Evolutionary conservation across 2,888 invertebrate genomes (phyloP).

Genomic region (Apamea epomidion): DNA sequence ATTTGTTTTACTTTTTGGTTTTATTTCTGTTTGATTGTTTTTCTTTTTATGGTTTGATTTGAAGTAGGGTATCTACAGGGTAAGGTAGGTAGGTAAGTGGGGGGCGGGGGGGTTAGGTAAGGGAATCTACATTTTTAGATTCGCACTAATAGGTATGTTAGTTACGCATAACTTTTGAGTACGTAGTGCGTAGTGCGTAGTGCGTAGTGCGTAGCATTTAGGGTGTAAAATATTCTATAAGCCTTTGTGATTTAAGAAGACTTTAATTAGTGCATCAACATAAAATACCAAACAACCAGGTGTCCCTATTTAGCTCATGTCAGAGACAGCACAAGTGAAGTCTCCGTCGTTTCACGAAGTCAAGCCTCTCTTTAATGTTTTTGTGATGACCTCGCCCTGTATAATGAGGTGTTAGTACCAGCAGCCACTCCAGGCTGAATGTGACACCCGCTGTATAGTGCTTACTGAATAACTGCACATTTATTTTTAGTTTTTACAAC

Average conservation of each 20-base stretch:
- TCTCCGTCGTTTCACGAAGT: constrained; percentile 27
- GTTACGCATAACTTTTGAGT: not conserved
- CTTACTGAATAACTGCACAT: constrained; percentile 31
- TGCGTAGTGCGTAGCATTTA: not conserved
- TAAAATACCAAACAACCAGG: not conserved
- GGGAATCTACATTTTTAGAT: no score
- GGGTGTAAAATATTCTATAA: not conserved
- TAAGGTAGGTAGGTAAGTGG: no score
- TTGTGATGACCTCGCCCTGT: constrained; percentile 51
- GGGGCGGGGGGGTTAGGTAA: no score
- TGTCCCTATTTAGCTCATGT: constrained; percentile 23
- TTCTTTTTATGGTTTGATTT: not conserved
- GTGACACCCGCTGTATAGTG: constrained; percentile 31
- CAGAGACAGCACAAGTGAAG: constrained; percentile 24
- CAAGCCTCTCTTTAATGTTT: constrained; percentile 56
- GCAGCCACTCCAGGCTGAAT: constrained; percentile 43
- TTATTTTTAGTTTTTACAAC: constrained; percentile 44
- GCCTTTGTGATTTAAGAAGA: not conserved
- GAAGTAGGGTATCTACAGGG: not conserved
- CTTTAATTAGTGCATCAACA: no score
- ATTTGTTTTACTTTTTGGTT: not conserved
- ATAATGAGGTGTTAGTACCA: constrained; percentile 58
- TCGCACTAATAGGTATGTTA: no score
- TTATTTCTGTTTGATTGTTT: no score
- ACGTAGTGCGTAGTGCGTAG: not conserved